These are phyloP conservation scores for Aelia acuminata DNA, from an alignment of 2,888 invertebrate genomes.

Conservation along the genomic window DNA sequence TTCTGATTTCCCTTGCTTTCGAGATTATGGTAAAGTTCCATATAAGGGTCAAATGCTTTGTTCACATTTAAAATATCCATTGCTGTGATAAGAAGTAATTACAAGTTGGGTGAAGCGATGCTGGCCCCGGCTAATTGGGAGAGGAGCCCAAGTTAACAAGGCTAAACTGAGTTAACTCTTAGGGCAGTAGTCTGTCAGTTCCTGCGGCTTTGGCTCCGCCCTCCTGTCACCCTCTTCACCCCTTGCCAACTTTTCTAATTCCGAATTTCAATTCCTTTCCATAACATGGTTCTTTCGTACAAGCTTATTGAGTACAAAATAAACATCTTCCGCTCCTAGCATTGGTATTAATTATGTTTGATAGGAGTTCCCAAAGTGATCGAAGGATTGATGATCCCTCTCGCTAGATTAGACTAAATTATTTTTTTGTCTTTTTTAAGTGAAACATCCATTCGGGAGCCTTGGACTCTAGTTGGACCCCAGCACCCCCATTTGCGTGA, in stretches of 20 bases:
- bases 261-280: not conserved
- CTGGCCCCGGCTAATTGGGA: constrained; percentile 9
- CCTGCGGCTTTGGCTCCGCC: not conserved
- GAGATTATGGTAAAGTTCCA: no score
- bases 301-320: not conserved
- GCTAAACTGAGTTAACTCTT: constrained; percentile 46
- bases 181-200: not conserved
- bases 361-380: no score
- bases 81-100: constrained; percentile 20
- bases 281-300: not conserved
- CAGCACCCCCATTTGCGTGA: no score
- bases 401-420: no score
- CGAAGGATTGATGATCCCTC: no score
- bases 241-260: constrained; percentile 29
- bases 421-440: no score
- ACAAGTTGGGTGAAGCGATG: constrained; percentile 24
- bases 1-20: no score
- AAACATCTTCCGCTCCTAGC: not conserved
- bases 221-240: not conserved
- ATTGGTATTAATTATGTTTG: no score
- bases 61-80: not conserved
- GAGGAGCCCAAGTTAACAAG: constrained; percentile 9
- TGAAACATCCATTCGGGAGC: no score
- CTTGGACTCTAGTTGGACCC: no score
- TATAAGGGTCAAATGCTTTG: no score